phyloP scores from a whole-genome alignment of 2,888 invertebrate genomes.

The Keiferia lycopersicella region DNA sequence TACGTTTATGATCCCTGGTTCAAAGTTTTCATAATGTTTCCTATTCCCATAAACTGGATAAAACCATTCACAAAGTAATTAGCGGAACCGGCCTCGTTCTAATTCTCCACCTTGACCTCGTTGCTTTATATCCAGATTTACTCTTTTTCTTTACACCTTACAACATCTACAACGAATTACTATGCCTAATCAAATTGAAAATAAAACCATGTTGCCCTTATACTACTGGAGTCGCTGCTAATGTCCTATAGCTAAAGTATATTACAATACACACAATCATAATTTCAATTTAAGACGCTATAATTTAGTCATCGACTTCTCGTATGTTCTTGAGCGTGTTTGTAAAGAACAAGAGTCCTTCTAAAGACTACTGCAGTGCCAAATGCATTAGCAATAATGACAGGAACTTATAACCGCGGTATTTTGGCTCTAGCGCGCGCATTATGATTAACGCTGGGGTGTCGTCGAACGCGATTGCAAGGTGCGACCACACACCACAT shows the following conservation, averaged over 20 bases:
- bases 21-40: conserved; percentile 1
- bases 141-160: conserved; percentile 49
- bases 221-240: too few species aligned
- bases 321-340: conserved; percentile 41
- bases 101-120: conserved; percentile 74
- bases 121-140: conserved; percentile 64
- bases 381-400: conserved; percentile 61
- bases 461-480: conserved; percentile 58
- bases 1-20: too few species aligned
- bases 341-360: conserved; percentile 41
- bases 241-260: too few species aligned
- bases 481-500: conserved; percentile 48
- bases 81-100: conserved; percentile 69
- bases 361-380: conserved; percentile 44
- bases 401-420: conserved; percentile 52
- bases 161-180: conserved; percentile 25
- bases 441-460: conserved; percentile 59
- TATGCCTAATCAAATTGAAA: conserved; percentile 12
- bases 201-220: neutral
- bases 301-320: conserved; percentile 18
- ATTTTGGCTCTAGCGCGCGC: conserved; percentile 42
- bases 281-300: too few species aligned
- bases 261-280: too few species aligned
- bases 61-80: conserved; percentile 63
- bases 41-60: conserved; percentile 23